Evolutionary conservation across 2,888 invertebrate genomes (phyloP), one percentile per base, ranked within the genome.

Genomic region (Pimpla rufipes): DNA sequence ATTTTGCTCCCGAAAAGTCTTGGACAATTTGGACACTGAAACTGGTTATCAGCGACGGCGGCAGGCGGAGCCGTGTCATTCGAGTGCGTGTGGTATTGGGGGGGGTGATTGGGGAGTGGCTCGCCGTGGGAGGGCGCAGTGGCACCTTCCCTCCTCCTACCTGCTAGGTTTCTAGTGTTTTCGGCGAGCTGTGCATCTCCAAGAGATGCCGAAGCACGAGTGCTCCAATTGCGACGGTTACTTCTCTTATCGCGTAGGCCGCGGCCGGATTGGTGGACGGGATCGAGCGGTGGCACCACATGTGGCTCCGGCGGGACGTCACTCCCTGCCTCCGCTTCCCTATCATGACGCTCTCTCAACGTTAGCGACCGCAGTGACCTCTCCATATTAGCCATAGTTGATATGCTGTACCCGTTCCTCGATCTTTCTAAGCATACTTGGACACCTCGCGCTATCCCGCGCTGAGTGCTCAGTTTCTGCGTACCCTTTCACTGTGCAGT

Each of bases 331-430:
- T 40, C 62, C 62, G 40, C n/a, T n/a, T n/a, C 13, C 6, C 13
- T 35, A 37, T 50, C 18, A 21, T 45, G 45, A 59, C 50, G 59
- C 6, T 37, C 1, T 35, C 40, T 16, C 40, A 1, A n/a, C 18
- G 1, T 94, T 11, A n/a, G 13, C 16, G 7, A n/a, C n/a, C 62
- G 18, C 29, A 5, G 29, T 5, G 3, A 29, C n/a, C n/a, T n/a
- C n/a, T 1, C 18, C 13, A 42, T 45, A 64, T 37, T 4, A 16
- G 21, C 21, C 42, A 21, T 64, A 64, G 13, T 64, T 23, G 0
- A 10, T 64, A 0, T 11, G 4, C 2, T 42, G 40, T 1, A 64
- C 21, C 42, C 42, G 11, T 42, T 42, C 2, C 23, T 42, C 7
- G 23, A 16, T 0, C n/a, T 45, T 0, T 11, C 21, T 21, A 42